phyloP scores from a whole-genome alignment of 1,140 invertebrate genomes.

The Heliconius nattereri region DNA sequence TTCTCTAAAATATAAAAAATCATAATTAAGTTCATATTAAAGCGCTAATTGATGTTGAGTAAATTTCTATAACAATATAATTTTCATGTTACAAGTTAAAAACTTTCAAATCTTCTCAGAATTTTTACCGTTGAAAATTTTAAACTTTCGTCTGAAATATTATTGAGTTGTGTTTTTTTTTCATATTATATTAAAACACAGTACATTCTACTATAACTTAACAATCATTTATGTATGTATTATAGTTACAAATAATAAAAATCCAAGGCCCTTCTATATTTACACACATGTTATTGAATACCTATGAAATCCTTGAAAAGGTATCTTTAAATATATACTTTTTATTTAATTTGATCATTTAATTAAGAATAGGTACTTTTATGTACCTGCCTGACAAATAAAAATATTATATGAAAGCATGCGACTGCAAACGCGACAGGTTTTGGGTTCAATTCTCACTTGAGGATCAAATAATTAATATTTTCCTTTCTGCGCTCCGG shows the following conservation, averaged over 20 bases:
- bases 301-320: not conserved
- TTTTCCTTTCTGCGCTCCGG: no score
- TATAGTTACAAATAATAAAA: not conserved
- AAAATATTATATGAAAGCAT: no score
- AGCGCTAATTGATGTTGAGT: not conserved
- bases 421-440: no score
- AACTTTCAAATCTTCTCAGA: not conserved
- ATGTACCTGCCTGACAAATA: no score
- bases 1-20: not conserved
- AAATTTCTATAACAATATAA: no score
- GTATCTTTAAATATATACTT: not conserved
- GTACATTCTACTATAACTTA: not conserved
- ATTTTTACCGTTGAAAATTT: not conserved
- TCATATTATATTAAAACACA: not conserved
- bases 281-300: constrained; percentile 11
- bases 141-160: not conserved
- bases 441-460: no score
- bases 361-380: no score
- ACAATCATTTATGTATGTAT: not conserved
- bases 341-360: no score
- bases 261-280: constrained; percentile 9
- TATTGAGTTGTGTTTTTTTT: not conserved
- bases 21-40: not conserved
- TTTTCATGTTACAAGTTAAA: not conserved
- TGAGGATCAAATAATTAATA: no score